Evolutionary conservation across 2,888 invertebrate species (phyloP).

Genomic region (Synergus laeviventris): DNA sequence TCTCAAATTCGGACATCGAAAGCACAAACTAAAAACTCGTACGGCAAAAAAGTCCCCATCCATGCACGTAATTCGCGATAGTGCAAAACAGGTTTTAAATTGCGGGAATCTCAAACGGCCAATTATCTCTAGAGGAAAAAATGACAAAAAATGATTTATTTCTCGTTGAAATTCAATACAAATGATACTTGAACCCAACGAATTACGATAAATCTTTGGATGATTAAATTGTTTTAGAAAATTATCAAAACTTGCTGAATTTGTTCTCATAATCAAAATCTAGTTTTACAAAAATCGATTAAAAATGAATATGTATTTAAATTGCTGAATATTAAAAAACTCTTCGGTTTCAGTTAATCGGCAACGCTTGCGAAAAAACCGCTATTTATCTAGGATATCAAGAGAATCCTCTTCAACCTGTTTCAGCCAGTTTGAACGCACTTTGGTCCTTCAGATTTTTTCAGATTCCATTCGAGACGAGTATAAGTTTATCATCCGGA

Average conservation of each 20-base stretch:
- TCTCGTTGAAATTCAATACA: slow-evolving; percentile 19
- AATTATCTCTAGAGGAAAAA: slow-evolving; percentile 8
- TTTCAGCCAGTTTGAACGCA: slow-evolving; percentile 26
- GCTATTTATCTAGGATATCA: slow-evolving; percentile 17
- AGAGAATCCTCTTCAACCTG: slow-evolving; percentile 16
- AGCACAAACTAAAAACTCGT: neutral
- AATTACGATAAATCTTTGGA: neutral
- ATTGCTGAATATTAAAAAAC: slow-evolving; percentile 1
- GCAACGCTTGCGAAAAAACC: slow-evolving; percentile 1
- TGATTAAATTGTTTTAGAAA: neutral
- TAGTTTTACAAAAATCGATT: neutral
- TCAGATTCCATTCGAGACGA: neutral
- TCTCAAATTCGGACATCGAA: neutral
- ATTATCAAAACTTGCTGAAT: neutral
- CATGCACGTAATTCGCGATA: slow-evolving; percentile 30
- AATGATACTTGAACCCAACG: slow-evolving; percentile 17
- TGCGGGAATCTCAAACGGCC: slow-evolving; percentile 26
- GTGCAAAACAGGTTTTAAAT: slow-evolving; percentile 36
- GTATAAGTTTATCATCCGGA: slow-evolving; percentile 1
- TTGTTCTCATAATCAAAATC: neutral
- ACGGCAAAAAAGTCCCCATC: slow-evolving; percentile 3
- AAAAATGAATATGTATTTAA: neutral
- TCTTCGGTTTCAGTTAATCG: slow-evolving; percentile 19
- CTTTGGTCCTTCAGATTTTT: neutral
- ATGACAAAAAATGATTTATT: slow-evolving; percentile 26